Evolutionary conservation across 2,797 vertebrate genomes (phyloP), one percentile per base, ranked within the genome.

Genomic region (Acanthurus lineatus): DNA sequence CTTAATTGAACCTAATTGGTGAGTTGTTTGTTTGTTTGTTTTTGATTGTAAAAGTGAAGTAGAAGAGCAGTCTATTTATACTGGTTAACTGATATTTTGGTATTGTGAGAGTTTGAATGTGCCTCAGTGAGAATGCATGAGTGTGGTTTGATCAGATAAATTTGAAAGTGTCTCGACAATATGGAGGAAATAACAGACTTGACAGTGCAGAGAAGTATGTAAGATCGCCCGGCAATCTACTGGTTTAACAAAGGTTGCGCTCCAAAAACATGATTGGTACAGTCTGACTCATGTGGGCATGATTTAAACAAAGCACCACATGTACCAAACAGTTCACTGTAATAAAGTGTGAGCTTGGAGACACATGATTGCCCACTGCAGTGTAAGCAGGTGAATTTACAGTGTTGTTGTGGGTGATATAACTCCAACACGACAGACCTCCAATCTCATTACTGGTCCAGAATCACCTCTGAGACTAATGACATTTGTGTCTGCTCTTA

Each of bases 361-460:
- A 84, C 76, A 83, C 84, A 40, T 10, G 60, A 85, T 45, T 63
- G 71, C 71, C 69, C 51, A n/a, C 72, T 83, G 84, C 77, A 9
- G 52, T 84, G 77, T 86, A 79, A 89, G 80, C 86, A 79, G 73
- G 57, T 71, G 63, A 77, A 90, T 91, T 89, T 86, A 90, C 35
- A 0, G 73, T 47, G 76, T 80, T 83, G 78, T 91, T 88, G 81
- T 76, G 47, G 75, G 73, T 54, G 65, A 75, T 79, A 82, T 83
- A 85, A 88, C 67, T 85, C 85, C 32, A 86, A 72, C 65, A 69
- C 84, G 88, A 74, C 89, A 90, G 82, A 91, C 71, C 58, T 79
- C 76, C 89, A 90, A 87, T 94, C 89, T 92, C 90, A 91, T 95
- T 92, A 92, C 90, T 78, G 78, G 59, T 81, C 72, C 53, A 76